A percentile compares a stretch with the other conserved stretches of the same genome.
Conservation (phyloP, 2,113 vertebrate species). For the Chaetura pelagica region DNA sequence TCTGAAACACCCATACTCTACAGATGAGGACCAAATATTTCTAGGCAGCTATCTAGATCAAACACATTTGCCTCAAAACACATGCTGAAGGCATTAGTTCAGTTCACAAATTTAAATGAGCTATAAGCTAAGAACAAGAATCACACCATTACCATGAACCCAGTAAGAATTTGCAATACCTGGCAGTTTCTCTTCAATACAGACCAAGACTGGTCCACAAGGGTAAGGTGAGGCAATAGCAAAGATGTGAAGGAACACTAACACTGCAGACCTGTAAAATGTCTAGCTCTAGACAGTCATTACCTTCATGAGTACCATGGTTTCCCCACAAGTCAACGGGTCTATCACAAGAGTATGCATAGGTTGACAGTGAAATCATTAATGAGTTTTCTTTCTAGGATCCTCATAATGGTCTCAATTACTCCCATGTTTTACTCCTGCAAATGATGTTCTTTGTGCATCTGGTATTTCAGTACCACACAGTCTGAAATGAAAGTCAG, state of each 20-base stretch:
- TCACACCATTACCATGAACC: neutral
- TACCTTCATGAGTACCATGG: conserved; percentile 53
- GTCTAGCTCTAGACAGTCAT: neutral
- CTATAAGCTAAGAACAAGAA: neutral
- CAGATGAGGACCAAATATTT: neutral
- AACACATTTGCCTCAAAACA: neutral
- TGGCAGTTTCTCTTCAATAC: conserved; percentile 33
- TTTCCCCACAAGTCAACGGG: neutral
- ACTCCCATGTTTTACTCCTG: neutral
- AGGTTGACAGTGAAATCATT: conserved; percentile 36
- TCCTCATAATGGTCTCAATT: conserved; percentile 29
- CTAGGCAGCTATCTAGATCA: neutral
- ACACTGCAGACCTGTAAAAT: neutral
- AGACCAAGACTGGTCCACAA: conserved; percentile 1
- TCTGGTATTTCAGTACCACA: conserved; percentile 15
- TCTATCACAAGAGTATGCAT: conserved; percentile 12
- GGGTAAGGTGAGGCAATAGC: neutral
- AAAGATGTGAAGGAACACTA: neutral
- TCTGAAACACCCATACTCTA: neutral
- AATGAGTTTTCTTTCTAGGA: neutral
- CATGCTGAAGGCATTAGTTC: neutral
- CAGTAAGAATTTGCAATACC: neutral
- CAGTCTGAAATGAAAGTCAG: neutral
- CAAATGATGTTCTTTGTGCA: neutral
- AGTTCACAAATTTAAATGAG: conserved; percentile 13